Evolutionary conservation across 2,113 vertebrate species (phyloP).

Genomic region (Malurus melanocephalus): DNA sequence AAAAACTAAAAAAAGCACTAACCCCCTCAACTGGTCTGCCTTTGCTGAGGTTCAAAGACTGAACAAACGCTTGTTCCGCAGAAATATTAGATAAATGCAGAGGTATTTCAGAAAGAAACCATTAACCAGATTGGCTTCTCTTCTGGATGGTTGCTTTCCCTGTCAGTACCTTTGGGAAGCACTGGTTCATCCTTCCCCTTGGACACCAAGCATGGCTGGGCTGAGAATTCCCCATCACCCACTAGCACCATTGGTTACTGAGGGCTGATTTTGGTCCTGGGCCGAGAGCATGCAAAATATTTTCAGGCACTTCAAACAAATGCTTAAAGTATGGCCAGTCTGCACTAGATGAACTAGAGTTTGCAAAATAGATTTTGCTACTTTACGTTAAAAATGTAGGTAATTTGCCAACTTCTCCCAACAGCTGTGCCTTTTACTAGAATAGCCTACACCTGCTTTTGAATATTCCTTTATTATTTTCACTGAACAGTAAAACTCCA

Average conservation of each 20-base stretch:
- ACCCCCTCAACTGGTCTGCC: background rate
- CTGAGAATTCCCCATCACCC: background rate
- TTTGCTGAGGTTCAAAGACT: background rate
- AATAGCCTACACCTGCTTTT: constrained; percentile 52
- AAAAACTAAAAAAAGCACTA: too few species aligned
- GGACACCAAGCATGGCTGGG: background rate
- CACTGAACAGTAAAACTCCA: constrained; percentile 62
- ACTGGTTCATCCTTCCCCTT: background rate
- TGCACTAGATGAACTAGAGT: background rate
- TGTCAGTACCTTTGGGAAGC: background rate
- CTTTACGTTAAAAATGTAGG: constrained; percentile 32
- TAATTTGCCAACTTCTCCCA: constrained; percentile 16
- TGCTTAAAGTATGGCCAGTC: background rate
- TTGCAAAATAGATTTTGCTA: background rate
- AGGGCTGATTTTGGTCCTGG: background rate
- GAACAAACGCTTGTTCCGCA: background rate
- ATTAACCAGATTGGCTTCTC: background rate
- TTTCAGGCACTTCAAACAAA: background rate
- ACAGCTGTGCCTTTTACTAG: constrained; percentile 51
- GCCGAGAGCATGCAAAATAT: background rate
- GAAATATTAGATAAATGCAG: background rate
- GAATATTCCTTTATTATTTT: constrained; percentile 38
- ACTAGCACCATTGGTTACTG: rapidly evolving
- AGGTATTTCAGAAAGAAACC: background rate
- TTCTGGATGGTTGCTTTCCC: background rate